These are phyloP conservation scores for Anhinga anhinga DNA, from an alignment of 2,113 vertebrate species.

Conservation along the genomic window DNA sequence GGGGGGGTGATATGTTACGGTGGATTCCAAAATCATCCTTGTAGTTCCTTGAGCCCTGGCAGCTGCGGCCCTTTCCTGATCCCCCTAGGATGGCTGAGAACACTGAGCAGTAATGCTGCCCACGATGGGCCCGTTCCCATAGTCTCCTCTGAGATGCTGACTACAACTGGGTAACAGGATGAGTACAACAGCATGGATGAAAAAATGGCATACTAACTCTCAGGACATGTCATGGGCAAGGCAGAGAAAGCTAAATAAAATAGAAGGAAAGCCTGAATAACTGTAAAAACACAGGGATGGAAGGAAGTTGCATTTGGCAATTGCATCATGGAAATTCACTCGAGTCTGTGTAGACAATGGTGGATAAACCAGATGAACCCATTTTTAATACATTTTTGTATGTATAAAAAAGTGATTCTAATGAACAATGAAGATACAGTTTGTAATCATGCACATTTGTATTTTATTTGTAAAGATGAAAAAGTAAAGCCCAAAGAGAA, in stretches of 20 bases:
- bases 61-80: background rate
- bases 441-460: background rate
- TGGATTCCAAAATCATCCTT: background rate
- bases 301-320: background rate
- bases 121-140: background rate
- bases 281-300: background rate
- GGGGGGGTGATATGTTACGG: fast-evolving
- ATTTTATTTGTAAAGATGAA: background rate
- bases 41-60: background rate
- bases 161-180: background rate
- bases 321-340: background rate
- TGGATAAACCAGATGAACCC: background rate
- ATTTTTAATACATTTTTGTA: background rate
- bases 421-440: background rate
- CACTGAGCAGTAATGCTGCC: background rate
- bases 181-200: background rate
- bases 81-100: background rate
- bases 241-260: background rate
- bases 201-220: background rate
- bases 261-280: background rate
- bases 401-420: background rate
- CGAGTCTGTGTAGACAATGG: background rate
- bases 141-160: background rate
- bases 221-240: background rate
- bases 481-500: background rate